Evolutionary conservation across 2,797 vertebrate genomes (phyloP), one percentile per base, ranked within the genome.

Genomic region (Hipposideros larvatus): DNA sequence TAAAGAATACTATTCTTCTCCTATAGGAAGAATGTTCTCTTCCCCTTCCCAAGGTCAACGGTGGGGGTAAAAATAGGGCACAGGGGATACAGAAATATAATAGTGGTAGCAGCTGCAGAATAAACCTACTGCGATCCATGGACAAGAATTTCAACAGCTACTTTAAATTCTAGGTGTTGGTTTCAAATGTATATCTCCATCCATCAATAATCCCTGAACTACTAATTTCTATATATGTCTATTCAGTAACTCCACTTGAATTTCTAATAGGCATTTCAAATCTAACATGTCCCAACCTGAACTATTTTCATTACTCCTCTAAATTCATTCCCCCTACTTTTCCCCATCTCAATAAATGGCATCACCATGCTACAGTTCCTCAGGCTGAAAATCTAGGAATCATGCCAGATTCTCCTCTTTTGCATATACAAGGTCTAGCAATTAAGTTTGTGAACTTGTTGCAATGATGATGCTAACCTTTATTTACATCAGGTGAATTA

Each of bases 131-230:
- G 37, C 21, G 24, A 68, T 74, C 14, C 31, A 86, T 22, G 51
- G 31, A 66, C 21, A 90, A 66, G 79, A 77, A 46, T 71, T 51
- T 51, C 46, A 94, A 75, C 4, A 82, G 21, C 37, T 80, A 68
- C 37, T 92, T 92, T 74, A 70, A 95, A 90, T 80, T 95, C 46
- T 48, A 79, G 53, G 5, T 94, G 41, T 90, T 59, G 19, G 41
- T 91, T 95, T 93, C 46, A 91, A 90, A 71, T 57, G 26, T 43
- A 14, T 90, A 77, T 86, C 46, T 71, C 24, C 34, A 96, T 22
- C 9, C 8, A 59, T 82, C 34, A 90, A 46, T 22, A 41, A 46
- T 46, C 26, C 5, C 43, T 43, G 11, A 78, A 68, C 26, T 90
- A 95, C 24, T 79, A 89, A 51, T 84, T 13, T 65, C 4, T 51